Base-by-base conservation (phyloP, 2,888 invertebrate species). In the Cantharis flavilabris region DNA sequence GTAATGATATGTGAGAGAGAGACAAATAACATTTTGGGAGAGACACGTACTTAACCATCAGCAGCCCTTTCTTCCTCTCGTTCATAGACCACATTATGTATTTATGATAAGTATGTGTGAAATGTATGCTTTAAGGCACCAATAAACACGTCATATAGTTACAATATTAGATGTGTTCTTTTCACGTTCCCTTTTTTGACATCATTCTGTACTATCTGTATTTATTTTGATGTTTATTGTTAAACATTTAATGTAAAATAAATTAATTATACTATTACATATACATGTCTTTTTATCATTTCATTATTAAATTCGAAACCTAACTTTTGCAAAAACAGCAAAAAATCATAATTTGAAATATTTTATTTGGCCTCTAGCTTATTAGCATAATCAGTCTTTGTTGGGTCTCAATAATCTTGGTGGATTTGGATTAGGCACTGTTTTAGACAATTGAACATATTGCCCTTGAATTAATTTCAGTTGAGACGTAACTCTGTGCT, bases 401-500 rank as follows among this genome's bases (percentile, higher is more conserved):
- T 23, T 13, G 11, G 64, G n/a, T n/a, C 7, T 49, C 9, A n/a
- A 67, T 11, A 9, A 23, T 26, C 20, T 67, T 62, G 86, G 86
- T 1, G 86, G 85, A 28, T 78, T 75, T 11, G 81, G 73, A 75
- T 90, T 92, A 0, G 90, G 88, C 77, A 87, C 84, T 0, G 83
- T 87, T 79, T 91, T 89, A 9, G 89, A 81, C 14, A 94, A 84
- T 83, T 94, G 94, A 80, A 88, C 90, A 81, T 93, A 93, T 76
- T 94, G 93, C 7, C 95, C 95, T 69, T 91, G 89, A 0, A 94
- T 83, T n/a, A 95, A 90, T 77, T 93, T 90, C 84, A 92, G 89
- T 79, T 92, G 92, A 0, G 91, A 86, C 5, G 82, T 85, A 78
- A 88, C 89, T 72, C 90, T 88, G 9, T 91, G 85, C 62, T 90